A percentile compares a stretch with the other conserved stretches of the same genome.
phyloP scores from a whole-genome alignment of 2,797 vertebrate genomes.

The Champsocephalus gunnari region DNA sequence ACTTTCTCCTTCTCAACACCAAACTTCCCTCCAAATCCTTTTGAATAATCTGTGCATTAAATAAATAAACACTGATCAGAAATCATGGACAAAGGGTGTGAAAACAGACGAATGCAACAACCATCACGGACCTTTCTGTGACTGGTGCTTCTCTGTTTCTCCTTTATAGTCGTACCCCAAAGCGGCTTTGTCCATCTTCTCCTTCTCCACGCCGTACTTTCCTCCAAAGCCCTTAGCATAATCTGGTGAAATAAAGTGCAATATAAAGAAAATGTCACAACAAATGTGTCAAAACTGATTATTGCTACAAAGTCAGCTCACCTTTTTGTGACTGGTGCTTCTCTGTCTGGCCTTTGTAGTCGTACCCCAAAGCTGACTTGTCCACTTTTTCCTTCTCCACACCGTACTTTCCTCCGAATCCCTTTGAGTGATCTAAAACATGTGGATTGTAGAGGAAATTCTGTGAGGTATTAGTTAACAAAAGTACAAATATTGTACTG shows the following conservation, averaged over 20 bases:
- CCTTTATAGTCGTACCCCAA: slow-evolving; percentile 92
- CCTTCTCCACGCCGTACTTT: slow-evolving; percentile 90
- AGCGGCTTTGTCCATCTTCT: slow-evolving; percentile 90
- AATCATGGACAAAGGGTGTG: rapidly evolving
- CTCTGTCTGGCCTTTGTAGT: slow-evolving; percentile 89
- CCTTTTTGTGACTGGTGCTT: slow-evolving; percentile 92
- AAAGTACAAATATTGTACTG: neutral
- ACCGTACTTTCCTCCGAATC: slow-evolving; percentile 91
- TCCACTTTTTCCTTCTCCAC: slow-evolving; percentile 90
- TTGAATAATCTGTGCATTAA: slow-evolving; percentile 86
- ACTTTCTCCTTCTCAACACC: slow-evolving; percentile 91
- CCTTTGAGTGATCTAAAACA: slow-evolving; percentile 86
- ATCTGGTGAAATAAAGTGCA: slow-evolving; percentile 9
- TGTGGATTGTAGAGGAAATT: neutral
- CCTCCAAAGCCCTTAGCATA: slow-evolving; percentile 87
- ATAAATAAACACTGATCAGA: neutral
- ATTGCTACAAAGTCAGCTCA: slow-evolving; percentile 47
- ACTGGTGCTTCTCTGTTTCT: slow-evolving; percentile 90
- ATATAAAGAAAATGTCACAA: neutral
- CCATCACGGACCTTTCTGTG: slow-evolving; percentile 85
- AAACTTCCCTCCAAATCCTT: slow-evolving; percentile 92
- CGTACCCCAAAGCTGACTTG: slow-evolving; percentile 90
- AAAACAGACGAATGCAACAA: neutral
- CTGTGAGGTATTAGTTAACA: neutral
- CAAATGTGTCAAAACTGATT: neutral